Percentiles rank a stretch among this genome's conserved stretches.
Evolutionary conservation across 2,888 invertebrate species (phyloP).

Genomic region (Tenthredo notha): DNA sequence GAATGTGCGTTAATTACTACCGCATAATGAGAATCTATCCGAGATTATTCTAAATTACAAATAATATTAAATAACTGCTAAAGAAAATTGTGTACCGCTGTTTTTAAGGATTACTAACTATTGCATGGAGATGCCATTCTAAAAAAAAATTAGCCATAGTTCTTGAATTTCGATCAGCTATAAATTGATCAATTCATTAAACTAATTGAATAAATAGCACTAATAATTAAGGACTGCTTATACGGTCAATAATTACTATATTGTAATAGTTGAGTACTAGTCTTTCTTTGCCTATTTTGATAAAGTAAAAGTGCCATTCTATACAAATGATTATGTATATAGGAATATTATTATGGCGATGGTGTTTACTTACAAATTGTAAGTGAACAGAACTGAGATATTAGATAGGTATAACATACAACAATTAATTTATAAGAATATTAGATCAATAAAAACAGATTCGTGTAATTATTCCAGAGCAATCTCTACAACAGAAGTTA

Average conservation of each 20-base stretch:
- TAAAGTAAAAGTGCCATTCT: slow-evolving; percentile 45
- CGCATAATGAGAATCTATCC: slow-evolving; percentile 17
- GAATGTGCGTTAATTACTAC: background rate
- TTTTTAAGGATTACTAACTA: slow-evolving; percentile 22
- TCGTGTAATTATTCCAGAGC: background rate
- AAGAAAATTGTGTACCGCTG: background rate
- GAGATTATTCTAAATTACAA: slow-evolving; percentile 42
- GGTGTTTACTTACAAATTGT: slow-evolving; percentile 39
- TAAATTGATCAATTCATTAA: background rate
- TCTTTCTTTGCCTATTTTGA: slow-evolving; percentile 46
- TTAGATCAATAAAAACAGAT: background rate
- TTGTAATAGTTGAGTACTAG: slow-evolving; percentile 35
- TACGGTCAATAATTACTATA: slow-evolving; percentile 23
- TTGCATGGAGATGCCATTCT: background rate
- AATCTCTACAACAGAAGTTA: background rate
- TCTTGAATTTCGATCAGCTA: background rate
- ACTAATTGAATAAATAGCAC: background rate
- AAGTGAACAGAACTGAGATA: slow-evolving; percentile 50
- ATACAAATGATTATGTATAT: slow-evolving; percentile 39
- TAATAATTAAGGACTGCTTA: slow-evolving; percentile 10
- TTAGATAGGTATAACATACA: slow-evolving; percentile 35
- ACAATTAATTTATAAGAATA: background rate
- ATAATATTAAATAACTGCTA: slow-evolving; percentile 15
- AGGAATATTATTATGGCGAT: slow-evolving; percentile 29
- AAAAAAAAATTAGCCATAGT: background rate